Percentiles rank a stretch among this genome's conserved stretches.
phyloP scores from a whole-genome alignment of 2,113 vertebrate genomes.

The Ptyas mucosa region DNA sequence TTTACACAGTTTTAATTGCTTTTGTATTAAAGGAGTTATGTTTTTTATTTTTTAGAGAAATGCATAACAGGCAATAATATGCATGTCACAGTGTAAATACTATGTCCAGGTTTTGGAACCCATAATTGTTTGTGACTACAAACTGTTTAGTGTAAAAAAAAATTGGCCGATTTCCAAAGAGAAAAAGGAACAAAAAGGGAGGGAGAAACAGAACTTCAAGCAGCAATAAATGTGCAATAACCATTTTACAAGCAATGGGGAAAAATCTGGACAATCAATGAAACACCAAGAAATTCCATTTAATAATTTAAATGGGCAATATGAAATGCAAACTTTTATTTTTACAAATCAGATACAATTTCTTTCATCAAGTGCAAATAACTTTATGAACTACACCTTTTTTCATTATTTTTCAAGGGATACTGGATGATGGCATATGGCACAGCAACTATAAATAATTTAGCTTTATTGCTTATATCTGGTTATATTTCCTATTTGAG shows the following conservation, averaged over 20 bases:
- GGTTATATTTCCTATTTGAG: constrained; percentile 39
- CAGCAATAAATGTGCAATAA: not conserved
- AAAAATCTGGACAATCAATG: constrained; percentile 59
- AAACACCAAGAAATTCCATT: constrained; percentile 67
- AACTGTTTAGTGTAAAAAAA: not conserved
- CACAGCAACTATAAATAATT: constrained; percentile 67
- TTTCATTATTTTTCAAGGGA: constrained; percentile 52
- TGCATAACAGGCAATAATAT: not conserved
- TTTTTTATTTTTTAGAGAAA: not conserved
- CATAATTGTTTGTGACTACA: not conserved
- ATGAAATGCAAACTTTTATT: constrained; percentile 97
- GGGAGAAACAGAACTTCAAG: not conserved
- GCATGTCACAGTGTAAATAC: not conserved
- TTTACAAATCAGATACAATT: constrained; percentile 94
- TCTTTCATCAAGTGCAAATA: constrained; percentile 96
- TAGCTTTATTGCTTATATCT: constrained; percentile 44
- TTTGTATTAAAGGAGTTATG: not conserved
- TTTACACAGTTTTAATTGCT: not conserved
- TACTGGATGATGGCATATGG: constrained; percentile 47
- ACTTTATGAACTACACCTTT: constrained; percentile 84
- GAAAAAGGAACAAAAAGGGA: not conserved
- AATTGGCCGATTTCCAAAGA: not conserved
- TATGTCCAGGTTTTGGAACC: not conserved
- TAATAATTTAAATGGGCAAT: constrained; percentile 90
- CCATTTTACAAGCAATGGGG: constrained; percentile 42